Base-by-base conservation (phyloP, 2,797 vertebrate species). In the Clarias fuscus region DNA sequence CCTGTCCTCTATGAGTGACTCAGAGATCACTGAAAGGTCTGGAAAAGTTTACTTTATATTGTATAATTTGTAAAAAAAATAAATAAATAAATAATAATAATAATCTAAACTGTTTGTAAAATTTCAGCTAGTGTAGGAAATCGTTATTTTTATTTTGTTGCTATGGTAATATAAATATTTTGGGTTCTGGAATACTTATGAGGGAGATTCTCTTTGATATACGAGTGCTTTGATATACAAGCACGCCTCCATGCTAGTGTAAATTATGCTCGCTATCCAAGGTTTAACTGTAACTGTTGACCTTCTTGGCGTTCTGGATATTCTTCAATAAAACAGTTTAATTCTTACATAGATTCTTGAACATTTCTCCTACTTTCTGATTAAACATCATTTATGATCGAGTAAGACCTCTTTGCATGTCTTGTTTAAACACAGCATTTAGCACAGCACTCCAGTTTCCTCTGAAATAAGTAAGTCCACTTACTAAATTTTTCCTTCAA, bases 1-100 rank as follows among this genome's bases (percentile, higher is more conserved):
- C 22, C 96, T 99, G 84, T 99, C 98, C 0, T 97, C 98, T 0
- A 95, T 98, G 91, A 95, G 92, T 8, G 93, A 96, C 1, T 87
- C 93, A 53, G 97, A 97, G 90, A 95, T 99, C 88, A 94, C 93
- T 84, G 94, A 96, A 91, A 96, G 98, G 98, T 99, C 67, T 82
- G 82, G 22, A 64, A 70, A 79, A 43, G 20, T 80, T 40, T 2
- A 37, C 27, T 20, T 61, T 37, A 22, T 18, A 4, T 18, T 30
- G n/a, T 76, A 76, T 7, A 8, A 17, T 48, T n/a, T 4, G 0
- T 17, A 40, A 4, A 68, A 30, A 68, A 67, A 1, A 67, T 2
- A 24, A n/a, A 3, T 5, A 30, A 30, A 17, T 37, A 5, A 37
- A 37, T 2, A 33, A 37, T 37, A 33, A 33, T 33, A 33, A 33